Base-by-base conservation (phyloP, 2,113 vertebrate species). In the Protobothrops flavoviridis region DNA sequence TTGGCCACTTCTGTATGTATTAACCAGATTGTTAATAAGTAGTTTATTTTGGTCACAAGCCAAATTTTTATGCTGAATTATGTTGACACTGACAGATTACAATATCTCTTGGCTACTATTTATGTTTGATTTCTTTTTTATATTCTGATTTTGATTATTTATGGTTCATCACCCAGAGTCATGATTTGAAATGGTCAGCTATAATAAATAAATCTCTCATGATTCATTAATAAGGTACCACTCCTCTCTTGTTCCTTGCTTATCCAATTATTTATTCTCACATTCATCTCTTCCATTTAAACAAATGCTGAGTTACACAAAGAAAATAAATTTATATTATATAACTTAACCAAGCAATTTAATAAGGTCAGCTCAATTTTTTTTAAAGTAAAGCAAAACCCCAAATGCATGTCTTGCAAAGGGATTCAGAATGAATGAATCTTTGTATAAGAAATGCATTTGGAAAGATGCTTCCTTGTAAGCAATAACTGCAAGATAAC, bases 241-340 rank as follows among this genome's bases (percentile, higher is more conserved):
- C 23, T 8, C 0, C 43, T 85, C 55, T 89, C 74, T 26, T 94
- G 90, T 87, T 92, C 90, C 86, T 3, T 91, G 39, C 93, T 93
- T 89, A 26, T 96, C 92, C 86, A 91, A 94, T 95, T 81, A 81
- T 81, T 94, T 57, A 64, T 24, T 89, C 92, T 93, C 90, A 90
- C 93, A 93, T 59, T 64, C 52, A 3, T 94, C 69, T 53, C 92
- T 91, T 94, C 91, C 91, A 92, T 95, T 94, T 91, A 93, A 89
- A 85, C 43, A 87, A 39, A 90, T 61, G 29, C 87, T 88, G 50
- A 94, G 33, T 61, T 94, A 95, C 95, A 89, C 95, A 92, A 91
- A 93, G 90, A 87, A 85, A 21, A 24, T 3, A 53, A 81, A 91
- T 91, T 39, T 91, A 81, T 88, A 50, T 94, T 85, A 86, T 87